These are phyloP conservation scores for Microctonus brassicae DNA, from an alignment of 2,888 invertebrate genomes.

Conservation along the genomic window DNA sequence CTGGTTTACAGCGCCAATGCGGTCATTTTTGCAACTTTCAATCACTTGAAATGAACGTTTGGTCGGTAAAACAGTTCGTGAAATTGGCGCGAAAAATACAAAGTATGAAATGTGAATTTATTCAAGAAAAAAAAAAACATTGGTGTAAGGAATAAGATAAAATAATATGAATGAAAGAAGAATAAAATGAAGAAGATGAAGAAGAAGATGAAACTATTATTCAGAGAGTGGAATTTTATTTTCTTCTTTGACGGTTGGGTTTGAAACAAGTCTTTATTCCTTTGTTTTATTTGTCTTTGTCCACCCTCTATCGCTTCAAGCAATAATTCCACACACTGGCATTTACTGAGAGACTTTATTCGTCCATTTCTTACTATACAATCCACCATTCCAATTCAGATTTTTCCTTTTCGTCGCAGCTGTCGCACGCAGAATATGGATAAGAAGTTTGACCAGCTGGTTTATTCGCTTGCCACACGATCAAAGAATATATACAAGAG, in stretches of 20 bases:
- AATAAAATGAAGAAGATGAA: too few species aligned
- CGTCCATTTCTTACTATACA: constrained; percentile 23
- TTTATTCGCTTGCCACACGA: constrained; percentile 54
- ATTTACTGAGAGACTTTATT: constrained; percentile 21
- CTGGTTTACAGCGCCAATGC: background rate
- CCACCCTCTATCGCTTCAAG: too few species aligned
- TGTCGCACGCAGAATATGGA: constrained; percentile 71
- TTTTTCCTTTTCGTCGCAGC: constrained; percentile 63
- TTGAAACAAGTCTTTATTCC: background rate
- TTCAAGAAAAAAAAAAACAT: too few species aligned
- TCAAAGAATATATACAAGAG: too few species aligned
- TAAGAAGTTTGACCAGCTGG: constrained; percentile 73
- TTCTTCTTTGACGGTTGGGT: background rate
- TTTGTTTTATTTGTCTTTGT: too few species aligned
- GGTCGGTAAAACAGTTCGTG: background rate
- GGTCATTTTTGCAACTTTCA: background rate
- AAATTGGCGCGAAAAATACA: background rate
- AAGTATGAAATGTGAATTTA: too few species aligned
- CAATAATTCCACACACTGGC: background rate
- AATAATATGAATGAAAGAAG: background rate
- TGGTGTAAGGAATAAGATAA: background rate
- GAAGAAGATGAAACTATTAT: constrained; percentile 21
- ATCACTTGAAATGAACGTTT: background rate
- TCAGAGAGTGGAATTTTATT: constrained; percentile 34
- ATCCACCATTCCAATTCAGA: constrained; percentile 47